These are phyloP conservation scores for Cryptocephalus primarius DNA, from an alignment of 2,888 invertebrate species.

Conservation along the genomic window DNA sequence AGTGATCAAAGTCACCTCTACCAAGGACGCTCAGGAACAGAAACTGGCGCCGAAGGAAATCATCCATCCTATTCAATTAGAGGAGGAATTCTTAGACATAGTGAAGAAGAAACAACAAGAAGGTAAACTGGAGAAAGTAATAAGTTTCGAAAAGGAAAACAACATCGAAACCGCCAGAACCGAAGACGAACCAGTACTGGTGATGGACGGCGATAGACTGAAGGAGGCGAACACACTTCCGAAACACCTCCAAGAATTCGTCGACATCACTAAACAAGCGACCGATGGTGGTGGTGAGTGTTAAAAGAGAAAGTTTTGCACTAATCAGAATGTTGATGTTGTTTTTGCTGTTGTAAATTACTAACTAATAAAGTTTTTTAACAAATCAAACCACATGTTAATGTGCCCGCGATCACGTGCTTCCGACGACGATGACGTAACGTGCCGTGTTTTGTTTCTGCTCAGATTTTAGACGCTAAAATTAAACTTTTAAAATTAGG, in stretches of 20 bases:
- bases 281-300: slow-evolving; percentile 40
- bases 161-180: slow-evolving; percentile 5
- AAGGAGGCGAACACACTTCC: slow-evolving; percentile 57
- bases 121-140: slow-evolving; percentile 23
- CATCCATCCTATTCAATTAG: slow-evolving; percentile 45
- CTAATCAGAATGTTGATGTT: too few relatives aligned
- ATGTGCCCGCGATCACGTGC: too few relatives aligned
- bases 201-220: slow-evolving; percentile 55
- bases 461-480: slow-evolving; percentile 11
- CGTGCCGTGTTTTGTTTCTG: slow-evolving; percentile 3
- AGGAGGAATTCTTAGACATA: slow-evolving; percentile 66
- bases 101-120: slow-evolving; percentile 60
- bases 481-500: slow-evolving; percentile 21
- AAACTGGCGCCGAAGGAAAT: slow-evolving; percentile 20
- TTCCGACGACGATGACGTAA: too few relatives aligned
- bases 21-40: slow-evolving; percentile 13
- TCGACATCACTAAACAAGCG: slow-evolving; percentile 33
- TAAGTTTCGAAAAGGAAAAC: slow-evolving; percentile 17
- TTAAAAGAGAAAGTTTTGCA: not conserved
- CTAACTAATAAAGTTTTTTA: too few relatives aligned
- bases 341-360: too few relatives aligned
- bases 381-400: too few relatives aligned
- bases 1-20: slow-evolving; percentile 65
- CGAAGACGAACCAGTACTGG: slow-evolving; percentile 35
- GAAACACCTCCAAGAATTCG: slow-evolving; percentile 69